A percentile compares a stretch with the other conserved stretches of the same genome.
Evolutionary conservation across 2,113 vertebrate genomes (phyloP).

Genomic region (Seriola rivoliana): DNA sequence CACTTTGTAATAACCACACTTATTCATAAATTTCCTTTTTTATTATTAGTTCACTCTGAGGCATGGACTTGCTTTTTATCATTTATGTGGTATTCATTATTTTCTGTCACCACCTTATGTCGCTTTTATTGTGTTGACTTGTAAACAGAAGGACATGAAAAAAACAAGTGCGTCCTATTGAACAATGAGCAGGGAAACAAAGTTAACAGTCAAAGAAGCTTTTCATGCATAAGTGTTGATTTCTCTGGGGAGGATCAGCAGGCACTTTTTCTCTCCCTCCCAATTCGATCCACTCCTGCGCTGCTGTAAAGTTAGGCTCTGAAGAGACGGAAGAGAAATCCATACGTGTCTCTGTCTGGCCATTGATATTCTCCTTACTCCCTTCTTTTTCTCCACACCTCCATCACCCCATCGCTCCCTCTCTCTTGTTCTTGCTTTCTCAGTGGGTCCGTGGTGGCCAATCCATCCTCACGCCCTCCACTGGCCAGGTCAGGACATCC

Average conservation of each 20-base stretch:
- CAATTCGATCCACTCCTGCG: slow-evolving; percentile 75
- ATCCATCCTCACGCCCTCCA: slow-evolving; percentile 86
- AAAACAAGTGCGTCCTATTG: slow-evolving; percentile 71
- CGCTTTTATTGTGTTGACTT: slow-evolving; percentile 65
- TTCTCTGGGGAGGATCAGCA: slow-evolving; percentile 81
- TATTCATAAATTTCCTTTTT: slow-evolving; percentile 77
- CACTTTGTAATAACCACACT: slow-evolving; percentile 74
- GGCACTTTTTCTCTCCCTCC: slow-evolving; percentile 77
- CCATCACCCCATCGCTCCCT: slow-evolving; percentile 71
- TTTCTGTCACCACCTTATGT: slow-evolving; percentile 70
- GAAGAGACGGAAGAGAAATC: slow-evolving; percentile 85
- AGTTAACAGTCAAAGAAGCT: slow-evolving; percentile 82
- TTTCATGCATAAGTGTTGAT: slow-evolving; percentile 83
- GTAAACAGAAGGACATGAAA: slow-evolving; percentile 68
- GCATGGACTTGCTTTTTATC: slow-evolving; percentile 57
- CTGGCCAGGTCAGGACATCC: slow-evolving; percentile 84
- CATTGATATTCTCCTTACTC: slow-evolving; percentile 85
- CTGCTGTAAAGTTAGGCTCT: slow-evolving; percentile 82
- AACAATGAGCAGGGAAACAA: slow-evolving; percentile 77
- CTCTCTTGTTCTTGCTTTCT: slow-evolving; percentile 64
- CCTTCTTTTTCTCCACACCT: slow-evolving; percentile 76
- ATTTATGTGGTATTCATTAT: slow-evolving; percentile 71
- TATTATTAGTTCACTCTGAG: slow-evolving; percentile 71
- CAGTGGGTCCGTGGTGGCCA: slow-evolving; percentile 81
- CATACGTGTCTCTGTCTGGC: slow-evolving; percentile 79